Base-by-base conservation (phyloP, 2,888 invertebrate genomes). In the Lycocerus yunnanus region DNA sequence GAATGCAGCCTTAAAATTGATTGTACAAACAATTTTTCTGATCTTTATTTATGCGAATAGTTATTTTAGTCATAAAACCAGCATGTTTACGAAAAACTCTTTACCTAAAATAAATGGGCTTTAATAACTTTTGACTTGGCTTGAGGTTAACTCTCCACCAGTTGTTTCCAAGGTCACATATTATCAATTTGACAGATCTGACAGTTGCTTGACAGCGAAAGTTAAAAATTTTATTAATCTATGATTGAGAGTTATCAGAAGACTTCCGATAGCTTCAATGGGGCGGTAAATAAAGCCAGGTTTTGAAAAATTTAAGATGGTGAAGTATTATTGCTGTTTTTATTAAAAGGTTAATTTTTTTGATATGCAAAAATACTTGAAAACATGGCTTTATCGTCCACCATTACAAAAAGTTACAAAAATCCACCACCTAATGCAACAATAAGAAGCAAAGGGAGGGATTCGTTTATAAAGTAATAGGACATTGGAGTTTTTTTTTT, bases 401-500 rank as follows among this genome's bases (percentile, higher is more conserved):
- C 27, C 27, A n/a, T n/a, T 43, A 43, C n/a, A 43, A 59, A 61
- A 16, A 61, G 61, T 61, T 43, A 43, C 61, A 18, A 61, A 61
- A 61, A 61, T 13, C 18, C 61, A 61, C 61, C 61, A 61, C 61
- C 61, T 8, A 61, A 61, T 61, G 61, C 61, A 18, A 61, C 61
- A 61, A 61, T 61, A 63, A 21, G 21, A 66, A 66, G 66, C 66
- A 66, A 66, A 24, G 24, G 14, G 27, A 66, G 15, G 27, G 15
- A 66, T 3, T 24, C 24, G 15, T 24, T 66, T 66, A 14, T 15
- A 24, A 21, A 14, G 21, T 66, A 66, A 20, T 66, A 66, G 11
- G 24, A 24, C 21, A 13, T 66, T 71, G 71, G 71, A 71, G 71
- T 71, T 71, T 63, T 68, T 71, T 71, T 63, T 68, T 59, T 20